Base-by-base conservation (phyloP, 1,140 invertebrate genomes). In the Cotesia glomerata region DNA sequence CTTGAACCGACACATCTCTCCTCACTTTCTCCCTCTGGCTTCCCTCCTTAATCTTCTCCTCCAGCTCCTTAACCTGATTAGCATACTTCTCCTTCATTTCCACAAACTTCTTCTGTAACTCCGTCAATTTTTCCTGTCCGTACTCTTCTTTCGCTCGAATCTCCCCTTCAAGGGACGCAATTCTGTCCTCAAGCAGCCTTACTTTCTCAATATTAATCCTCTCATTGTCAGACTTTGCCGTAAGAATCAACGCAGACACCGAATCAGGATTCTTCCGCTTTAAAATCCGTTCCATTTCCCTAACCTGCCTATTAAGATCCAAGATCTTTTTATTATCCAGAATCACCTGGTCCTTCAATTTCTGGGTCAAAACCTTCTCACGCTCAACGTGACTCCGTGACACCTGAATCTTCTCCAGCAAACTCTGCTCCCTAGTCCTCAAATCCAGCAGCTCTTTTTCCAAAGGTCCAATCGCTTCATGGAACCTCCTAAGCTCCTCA, bases 251-350 rank as follows among this genome's bases (percentile, higher is more conserved):
- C 4, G 92, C 93, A 0, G 93, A 93, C 0, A 94, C 92, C 0
- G 92, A 93, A 81, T 94, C 92, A 0, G 93, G 93, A 88, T 94
- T 92, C 81, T 93, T 93, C 69, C 92, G 87, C 77, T 90, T 91
- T 2, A 94, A 87, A 71, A 94, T 94, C 74, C 92, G 87, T 77
- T 94, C 93, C 92, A 94, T 93, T 85, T 94, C 93, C 61, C 92
- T 92, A 3, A 93, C 91, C 82, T 94, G 93, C n/a, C 93, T 85
- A 78, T 92, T 92, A 56, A 94, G 82, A 85, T 94, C 93, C 77
- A 91, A 88, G 49, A 94, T 93, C 63, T 90, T 88, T 71, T 90
- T 89, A 5, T 88, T 89, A 76, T 94, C 93, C 78, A 92, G 89
- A 61, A 93, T 92, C 34, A 90, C 91, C 77, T 90, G 90, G 51